phyloP scores from a whole-genome alignment of 2,113 vertebrate species.

The Desmodus rotundus region DNA sequence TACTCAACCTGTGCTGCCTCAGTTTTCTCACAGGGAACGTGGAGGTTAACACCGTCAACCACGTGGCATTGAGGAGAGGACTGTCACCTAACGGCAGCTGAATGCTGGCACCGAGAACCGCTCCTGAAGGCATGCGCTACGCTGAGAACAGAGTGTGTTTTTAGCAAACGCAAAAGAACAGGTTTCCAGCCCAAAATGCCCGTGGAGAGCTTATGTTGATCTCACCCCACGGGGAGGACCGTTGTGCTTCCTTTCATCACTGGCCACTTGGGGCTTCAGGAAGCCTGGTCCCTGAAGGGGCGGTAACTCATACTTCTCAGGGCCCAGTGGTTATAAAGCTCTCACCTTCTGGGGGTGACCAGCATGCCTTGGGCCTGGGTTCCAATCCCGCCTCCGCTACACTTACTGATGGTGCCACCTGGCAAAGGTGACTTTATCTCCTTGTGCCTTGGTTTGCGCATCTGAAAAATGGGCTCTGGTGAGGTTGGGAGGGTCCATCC shows the following conservation, averaged over 20 bases:
- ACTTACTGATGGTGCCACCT: fast-evolving
- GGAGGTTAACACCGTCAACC: neutral
- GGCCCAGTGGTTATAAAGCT: neutral
- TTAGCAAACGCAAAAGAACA: neutral
- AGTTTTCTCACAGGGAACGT: neutral
- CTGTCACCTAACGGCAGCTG: too few relatives aligned
- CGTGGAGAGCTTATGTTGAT: neutral
- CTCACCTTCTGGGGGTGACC: neutral
- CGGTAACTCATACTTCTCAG: neutral
- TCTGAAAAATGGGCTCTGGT: neutral
- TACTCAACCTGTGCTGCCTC: neutral
- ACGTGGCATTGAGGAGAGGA: neutral
- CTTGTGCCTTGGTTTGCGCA: neutral
- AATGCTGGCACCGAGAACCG: neutral
- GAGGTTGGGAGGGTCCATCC: neutral
- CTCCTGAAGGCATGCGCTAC: neutral
- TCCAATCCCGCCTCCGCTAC: neutral
- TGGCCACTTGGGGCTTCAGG: neutral
- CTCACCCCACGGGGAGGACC: neutral
- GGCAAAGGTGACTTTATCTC: neutral
- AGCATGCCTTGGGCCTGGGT: neutral
- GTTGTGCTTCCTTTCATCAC: neutral
- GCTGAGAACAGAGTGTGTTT: neutral
- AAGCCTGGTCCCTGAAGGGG: neutral
- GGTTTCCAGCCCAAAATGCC: neutral